A percentile compares a stretch with the other conserved stretches of the same genome.
phyloP scores from a whole-genome alignment of 2,888 invertebrate genomes.

The Noctua janthina region DNA sequence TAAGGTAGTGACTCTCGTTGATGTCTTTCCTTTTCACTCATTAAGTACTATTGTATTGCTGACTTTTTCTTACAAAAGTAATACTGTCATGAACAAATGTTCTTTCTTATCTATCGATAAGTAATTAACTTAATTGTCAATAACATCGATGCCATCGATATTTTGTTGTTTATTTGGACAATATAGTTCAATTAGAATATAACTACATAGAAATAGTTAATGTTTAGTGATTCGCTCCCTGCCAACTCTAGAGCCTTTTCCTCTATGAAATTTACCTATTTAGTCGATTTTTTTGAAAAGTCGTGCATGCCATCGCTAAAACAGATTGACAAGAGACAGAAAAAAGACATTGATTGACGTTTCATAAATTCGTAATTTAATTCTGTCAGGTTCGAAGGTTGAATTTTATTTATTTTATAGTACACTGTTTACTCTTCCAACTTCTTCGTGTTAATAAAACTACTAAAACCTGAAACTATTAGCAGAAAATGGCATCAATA shows the following conservation, averaged over 20 bases:
- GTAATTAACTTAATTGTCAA: no score
- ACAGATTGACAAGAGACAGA: background rate
- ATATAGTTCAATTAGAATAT: no score
- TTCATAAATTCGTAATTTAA: background rate
- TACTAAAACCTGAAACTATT: background rate
- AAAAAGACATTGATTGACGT: background rate
- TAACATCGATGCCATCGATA: no score
- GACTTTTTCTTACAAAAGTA: no score
- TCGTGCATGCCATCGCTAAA: background rate
- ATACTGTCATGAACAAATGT: no score
- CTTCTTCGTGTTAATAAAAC: background rate
- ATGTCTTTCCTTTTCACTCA: no score
- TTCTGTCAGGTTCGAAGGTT: background rate
- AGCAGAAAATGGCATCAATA: conserved; percentile 66
- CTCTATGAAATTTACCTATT: background rate
- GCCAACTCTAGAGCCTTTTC: background rate
- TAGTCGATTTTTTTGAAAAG: background rate
- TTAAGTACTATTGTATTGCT: no score
- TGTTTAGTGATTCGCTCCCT: no score
- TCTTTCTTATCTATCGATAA: no score
- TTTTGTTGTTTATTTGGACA: no score
- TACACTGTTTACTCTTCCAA: background rate
- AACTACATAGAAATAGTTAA: no score
- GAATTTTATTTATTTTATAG: background rate
- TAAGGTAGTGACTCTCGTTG: no score